These are phyloP conservation scores for Calephelis nemesis DNA, from an alignment of 1,140 invertebrate genomes.

Conservation along the genomic window DNA sequence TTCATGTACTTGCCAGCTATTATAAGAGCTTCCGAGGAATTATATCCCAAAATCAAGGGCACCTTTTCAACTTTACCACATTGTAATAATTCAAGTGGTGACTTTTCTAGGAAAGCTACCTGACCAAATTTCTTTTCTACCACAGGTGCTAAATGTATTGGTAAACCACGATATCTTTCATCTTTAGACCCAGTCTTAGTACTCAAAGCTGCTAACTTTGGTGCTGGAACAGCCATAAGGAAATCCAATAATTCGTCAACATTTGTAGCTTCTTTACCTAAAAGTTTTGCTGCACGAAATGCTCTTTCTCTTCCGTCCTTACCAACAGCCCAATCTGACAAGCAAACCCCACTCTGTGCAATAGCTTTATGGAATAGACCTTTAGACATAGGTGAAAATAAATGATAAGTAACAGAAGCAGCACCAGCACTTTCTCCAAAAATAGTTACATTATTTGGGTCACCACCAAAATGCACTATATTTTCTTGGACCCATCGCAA, in stretches of 20 bases:
- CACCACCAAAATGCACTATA: constrained; percentile 83
- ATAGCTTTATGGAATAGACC: constrained; percentile 75
- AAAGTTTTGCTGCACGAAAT: constrained; percentile 54
- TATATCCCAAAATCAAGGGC: constrained; percentile 80
- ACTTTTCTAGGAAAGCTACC: constrained; percentile 51
- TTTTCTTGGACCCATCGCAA: constrained; percentile 62
- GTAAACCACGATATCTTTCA: constrained; percentile 53
- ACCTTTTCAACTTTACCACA: constrained; percentile 73
- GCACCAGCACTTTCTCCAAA: constrained; percentile 87
- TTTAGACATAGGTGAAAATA: constrained; percentile 82
- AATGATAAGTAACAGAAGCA: constrained; percentile 83
- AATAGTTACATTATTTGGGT: constrained; percentile 84
- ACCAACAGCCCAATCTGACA: constrained; percentile 83
- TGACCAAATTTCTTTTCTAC: constrained; percentile 63
- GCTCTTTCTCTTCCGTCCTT: constrained; percentile 81
- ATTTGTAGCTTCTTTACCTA: constrained; percentile 68
- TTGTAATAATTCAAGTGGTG: constrained; percentile 47
- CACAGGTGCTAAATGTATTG: constrained; percentile 58
- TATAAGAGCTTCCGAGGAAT: constrained; percentile 76
- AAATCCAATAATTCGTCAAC: constrained; percentile 60
- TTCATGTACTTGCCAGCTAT: constrained; percentile 47
- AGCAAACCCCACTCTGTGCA: constrained; percentile 81
- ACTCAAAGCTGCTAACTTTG: constrained; percentile 37
- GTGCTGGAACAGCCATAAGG: constrained; percentile 53
- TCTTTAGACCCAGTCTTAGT: constrained; percentile 45